A percentile compares a stretch with the other conserved stretches of the same genome.
Conservation (phyloP, 2,113 vertebrate species). For the mouse (Mus musculus) region DNA sequence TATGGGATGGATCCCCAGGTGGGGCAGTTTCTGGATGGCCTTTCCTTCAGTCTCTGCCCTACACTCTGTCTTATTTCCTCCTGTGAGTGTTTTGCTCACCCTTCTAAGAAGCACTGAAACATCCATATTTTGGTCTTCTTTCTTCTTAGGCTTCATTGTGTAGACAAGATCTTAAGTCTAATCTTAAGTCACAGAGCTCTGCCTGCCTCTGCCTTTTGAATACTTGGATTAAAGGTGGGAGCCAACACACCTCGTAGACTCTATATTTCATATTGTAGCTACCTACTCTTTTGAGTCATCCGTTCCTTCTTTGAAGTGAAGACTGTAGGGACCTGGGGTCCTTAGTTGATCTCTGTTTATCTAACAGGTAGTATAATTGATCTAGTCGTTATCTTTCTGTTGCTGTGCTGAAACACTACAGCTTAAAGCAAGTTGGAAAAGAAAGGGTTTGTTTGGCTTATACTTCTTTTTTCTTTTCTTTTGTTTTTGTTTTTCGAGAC, state of each 20-base stretch:
- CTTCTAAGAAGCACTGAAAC: too few relatives aligned
- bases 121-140: too few relatives aligned
- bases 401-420: not conserved
- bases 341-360: not conserved
- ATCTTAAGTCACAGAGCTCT: not conserved
- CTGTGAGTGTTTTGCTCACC: too few relatives aligned
- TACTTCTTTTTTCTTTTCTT: too few relatives aligned
- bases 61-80: too few relatives aligned
- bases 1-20: too few relatives aligned
- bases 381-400: not conserved
- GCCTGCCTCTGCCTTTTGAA: not conserved
- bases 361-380: not conserved
- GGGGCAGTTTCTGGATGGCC: too few relatives aligned
- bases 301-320: too few relatives aligned
- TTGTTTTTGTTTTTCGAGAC: too few relatives aligned
- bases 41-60: too few relatives aligned
- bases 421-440: not conserved
- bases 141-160: too few relatives aligned
- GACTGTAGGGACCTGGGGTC: not conserved
- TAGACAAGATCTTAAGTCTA: not conserved
- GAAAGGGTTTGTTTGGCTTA: not conserved
- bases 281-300: not conserved
- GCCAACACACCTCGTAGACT: not conserved
- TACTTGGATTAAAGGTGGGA: not conserved
- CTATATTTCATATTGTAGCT: not conserved